These are phyloP conservation scores for Bradypodion pumilum DNA, from an alignment of 2,797 vertebrate species.

Conservation along the genomic window DNA sequence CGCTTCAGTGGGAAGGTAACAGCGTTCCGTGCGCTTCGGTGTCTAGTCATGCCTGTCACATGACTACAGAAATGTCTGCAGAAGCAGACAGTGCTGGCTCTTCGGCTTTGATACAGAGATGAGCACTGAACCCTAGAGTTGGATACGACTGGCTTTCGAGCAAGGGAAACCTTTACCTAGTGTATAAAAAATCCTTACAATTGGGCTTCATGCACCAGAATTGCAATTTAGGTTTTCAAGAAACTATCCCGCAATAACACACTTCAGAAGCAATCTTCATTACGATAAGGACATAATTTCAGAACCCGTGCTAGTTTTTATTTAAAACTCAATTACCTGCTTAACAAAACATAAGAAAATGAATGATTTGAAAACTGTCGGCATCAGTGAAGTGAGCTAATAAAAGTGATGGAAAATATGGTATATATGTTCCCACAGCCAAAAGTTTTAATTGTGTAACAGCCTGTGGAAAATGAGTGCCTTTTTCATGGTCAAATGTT, in stretches of 20 bases:
- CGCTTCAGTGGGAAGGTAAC: too few species aligned
- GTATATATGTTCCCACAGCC: not conserved
- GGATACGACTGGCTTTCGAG: too few species aligned
- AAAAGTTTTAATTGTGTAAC: slow-evolving; percentile 19
- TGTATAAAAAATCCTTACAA: not conserved
- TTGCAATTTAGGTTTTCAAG: not conserved
- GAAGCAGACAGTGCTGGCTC: too few species aligned
- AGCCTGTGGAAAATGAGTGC: not conserved
- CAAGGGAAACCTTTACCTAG: too few species aligned
- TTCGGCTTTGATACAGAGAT: too few species aligned
- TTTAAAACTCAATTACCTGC: not conserved
- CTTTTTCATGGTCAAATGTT: slow-evolving; percentile 49
- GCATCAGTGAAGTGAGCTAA: not conserved
- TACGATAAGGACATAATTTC: not conserved
- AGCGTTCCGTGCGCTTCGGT: too few species aligned
- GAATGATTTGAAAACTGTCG: not conserved
- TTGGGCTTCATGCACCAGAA: not conserved
- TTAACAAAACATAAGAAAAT: not conserved
- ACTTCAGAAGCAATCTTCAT: not conserved
- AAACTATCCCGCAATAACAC: not conserved
- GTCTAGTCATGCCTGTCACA: too few species aligned
- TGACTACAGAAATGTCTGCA: too few species aligned
- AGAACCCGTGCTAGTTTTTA: not conserved
- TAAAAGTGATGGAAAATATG: slow-evolving; percentile 16
- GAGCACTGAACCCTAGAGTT: too few species aligned